Percentiles rank a stretch among this genome's conserved stretches.
Conservation (phyloP, 2,113 vertebrate species). For the Raja brachyura region DNA sequence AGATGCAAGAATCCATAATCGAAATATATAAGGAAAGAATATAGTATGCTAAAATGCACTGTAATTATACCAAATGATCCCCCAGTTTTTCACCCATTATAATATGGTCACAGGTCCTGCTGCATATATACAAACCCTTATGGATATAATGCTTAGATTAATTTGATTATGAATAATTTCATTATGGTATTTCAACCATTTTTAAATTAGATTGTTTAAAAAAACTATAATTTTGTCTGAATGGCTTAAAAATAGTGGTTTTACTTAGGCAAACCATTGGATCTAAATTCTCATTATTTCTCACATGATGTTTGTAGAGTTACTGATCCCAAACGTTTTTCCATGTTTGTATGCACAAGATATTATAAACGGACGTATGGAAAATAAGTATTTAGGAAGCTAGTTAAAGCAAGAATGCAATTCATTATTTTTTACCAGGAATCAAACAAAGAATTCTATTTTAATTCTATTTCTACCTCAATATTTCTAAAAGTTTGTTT, state of each 20-base stretch:
- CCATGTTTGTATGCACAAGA: too few species aligned
- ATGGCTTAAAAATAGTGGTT: not conserved
- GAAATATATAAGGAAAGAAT: too few species aligned
- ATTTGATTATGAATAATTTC: not conserved
- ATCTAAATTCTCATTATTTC: too few species aligned
- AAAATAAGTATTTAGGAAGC: too few species aligned
- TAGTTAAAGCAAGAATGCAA: too few species aligned
- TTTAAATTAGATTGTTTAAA: not conserved
- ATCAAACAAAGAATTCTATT: too few species aligned
- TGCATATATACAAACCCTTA: not conserved
- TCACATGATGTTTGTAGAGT: too few species aligned
- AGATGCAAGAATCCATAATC: too few species aligned
- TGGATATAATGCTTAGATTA: not conserved
- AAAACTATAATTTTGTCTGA: not conserved
- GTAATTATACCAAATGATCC: not conserved
- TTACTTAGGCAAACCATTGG: not conserved
- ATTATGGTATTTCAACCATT: conserved; percentile 15
- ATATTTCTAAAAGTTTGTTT: not conserved
- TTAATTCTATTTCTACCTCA: not conserved
- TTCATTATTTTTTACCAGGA: too few species aligned
- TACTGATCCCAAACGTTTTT: too few species aligned
- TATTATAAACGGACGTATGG: too few species aligned
- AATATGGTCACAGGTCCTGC: not conserved
- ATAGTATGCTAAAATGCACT: too few species aligned
- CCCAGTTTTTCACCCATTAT: not conserved